Evolutionary conservation across 2,113 vertebrate species (phyloP).

Genomic region (Phrynosoma blainvillii): DNA sequence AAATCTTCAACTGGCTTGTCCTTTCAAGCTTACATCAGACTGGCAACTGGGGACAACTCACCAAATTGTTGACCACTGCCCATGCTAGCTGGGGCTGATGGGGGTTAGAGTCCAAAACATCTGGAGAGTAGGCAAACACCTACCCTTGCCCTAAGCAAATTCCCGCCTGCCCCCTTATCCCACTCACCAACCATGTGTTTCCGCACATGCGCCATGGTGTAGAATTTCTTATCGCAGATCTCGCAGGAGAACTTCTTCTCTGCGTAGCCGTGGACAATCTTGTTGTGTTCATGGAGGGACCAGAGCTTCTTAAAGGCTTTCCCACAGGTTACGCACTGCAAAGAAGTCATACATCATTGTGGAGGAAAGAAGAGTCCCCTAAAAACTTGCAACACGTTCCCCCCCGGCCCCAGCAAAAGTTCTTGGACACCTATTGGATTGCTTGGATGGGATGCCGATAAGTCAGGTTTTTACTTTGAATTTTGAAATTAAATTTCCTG

Average conservation of each 20-base stretch:
- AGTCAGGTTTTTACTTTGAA: no score
- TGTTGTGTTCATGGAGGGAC: constrained; percentile 94
- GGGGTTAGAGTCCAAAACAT: background rate
- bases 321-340: constrained; percentile 91
- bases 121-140: background rate
- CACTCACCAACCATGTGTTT: constrained; percentile 99
- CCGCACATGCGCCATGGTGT: constrained; percentile 96
- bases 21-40: no score
- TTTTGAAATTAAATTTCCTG: no score
- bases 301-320: constrained; percentile 97
- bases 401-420: no score
- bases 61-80: no score
- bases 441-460: no score
- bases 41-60: no score
- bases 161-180: background rate
- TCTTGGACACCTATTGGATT: no score
- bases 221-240: constrained; percentile 97
- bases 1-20: no score
- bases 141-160: background rate
- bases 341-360: background rate
- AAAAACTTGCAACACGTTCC: no score
- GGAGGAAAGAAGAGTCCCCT: no score
- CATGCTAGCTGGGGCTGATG: background rate
- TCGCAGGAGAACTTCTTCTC: constrained; percentile 97
- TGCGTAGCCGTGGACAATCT: constrained; percentile 91